Percentiles rank a stretch among this genome's conserved stretches.
Evolutionary conservation across 2,888 invertebrate species (phyloP).

Genomic region (Tetropium fuscum): DNA sequence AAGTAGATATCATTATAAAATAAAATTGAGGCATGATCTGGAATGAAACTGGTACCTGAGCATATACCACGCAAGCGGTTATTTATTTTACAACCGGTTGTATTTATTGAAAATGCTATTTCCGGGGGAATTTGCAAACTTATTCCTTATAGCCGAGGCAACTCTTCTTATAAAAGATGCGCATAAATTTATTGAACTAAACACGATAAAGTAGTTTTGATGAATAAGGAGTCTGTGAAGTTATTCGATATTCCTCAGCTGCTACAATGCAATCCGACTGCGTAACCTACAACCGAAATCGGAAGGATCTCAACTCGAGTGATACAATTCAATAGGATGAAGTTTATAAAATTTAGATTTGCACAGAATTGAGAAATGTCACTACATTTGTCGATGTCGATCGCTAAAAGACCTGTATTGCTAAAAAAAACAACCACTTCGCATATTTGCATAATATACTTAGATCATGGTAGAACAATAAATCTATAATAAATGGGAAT

Average conservation of each 20-base stretch:
- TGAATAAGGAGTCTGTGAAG: slow-evolving; percentile 22
- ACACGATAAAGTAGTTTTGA: slow-evolving; percentile 24
- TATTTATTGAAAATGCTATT: slow-evolving; percentile 20
- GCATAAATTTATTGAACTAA: slow-evolving; percentile 26
- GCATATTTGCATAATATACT: no score
- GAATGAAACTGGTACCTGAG: not conserved
- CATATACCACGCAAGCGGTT: slow-evolving; percentile 9
- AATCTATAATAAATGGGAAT: no score
- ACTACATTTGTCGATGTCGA: no score
- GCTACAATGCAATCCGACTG: slow-evolving; percentile 17
- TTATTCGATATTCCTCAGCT: slow-evolving; percentile 23
- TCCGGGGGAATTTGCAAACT: slow-evolving; percentile 21
- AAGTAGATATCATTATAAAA: slow-evolving; percentile 24
- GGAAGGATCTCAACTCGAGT: no score
- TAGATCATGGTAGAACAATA: no score
- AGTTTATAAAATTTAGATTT: no score
- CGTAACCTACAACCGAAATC: not conserved
- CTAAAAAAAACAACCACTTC: no score
- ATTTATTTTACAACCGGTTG: slow-evolving; percentile 19
- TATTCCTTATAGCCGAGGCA: slow-evolving; percentile 11
- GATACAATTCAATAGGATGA: no score
- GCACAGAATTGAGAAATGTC: no score
- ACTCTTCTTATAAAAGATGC: slow-evolving; percentile 21
- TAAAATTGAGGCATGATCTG: slow-evolving; percentile 11
- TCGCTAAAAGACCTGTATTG: no score